phyloP scores from a whole-genome alignment of 2,113 vertebrate species.

The Leucosticte australis region DNA sequence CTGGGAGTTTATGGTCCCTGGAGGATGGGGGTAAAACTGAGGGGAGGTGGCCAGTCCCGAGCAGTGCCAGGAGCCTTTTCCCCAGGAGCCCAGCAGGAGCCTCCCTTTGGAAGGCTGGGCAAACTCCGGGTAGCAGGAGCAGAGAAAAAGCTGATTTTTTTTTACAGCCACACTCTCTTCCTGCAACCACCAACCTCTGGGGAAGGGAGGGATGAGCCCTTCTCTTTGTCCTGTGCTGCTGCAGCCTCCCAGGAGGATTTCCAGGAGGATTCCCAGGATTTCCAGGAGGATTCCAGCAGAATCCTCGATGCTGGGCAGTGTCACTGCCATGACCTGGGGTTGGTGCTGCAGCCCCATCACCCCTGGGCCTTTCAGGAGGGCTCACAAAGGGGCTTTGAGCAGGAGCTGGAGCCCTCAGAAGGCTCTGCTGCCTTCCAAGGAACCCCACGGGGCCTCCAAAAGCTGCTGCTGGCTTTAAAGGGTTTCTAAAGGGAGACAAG shows the following conservation, averaged over 20 bases:
- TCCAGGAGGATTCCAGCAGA: neutral
- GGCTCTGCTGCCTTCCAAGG: conserved; percentile 61
- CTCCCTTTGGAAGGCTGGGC: neutral
- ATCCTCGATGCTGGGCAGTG: neutral
- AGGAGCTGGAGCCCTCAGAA: conserved; percentile 19
- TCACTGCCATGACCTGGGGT: neutral
- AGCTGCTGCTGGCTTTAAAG: conserved; percentile 21
- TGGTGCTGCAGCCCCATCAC: neutral
- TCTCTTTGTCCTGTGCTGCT: neutral
- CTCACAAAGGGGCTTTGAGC: conserved; percentile 37
- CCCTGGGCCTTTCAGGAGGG: conserved; percentile 15
- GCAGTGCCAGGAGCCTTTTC: neutral
- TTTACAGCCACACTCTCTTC: neutral
- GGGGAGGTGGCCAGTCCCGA: neutral
- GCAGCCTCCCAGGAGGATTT: neutral
- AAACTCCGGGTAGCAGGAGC: neutral
- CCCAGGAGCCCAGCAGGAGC: neutral
- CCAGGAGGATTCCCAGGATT: neutral
- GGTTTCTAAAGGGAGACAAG: conserved; percentile 57
- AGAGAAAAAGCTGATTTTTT: neutral
- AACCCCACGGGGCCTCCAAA: conserved; percentile 43
- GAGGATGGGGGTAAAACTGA: too few species aligned
- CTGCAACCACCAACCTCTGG: neutral
- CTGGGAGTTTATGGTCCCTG: neutral
- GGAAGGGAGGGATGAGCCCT: neutral